A percentile compares a stretch with the other conserved stretches of the same genome.
phyloP scores from a whole-genome alignment of 1,140 invertebrate species.

The Geopemphigus sp. region DNA sequence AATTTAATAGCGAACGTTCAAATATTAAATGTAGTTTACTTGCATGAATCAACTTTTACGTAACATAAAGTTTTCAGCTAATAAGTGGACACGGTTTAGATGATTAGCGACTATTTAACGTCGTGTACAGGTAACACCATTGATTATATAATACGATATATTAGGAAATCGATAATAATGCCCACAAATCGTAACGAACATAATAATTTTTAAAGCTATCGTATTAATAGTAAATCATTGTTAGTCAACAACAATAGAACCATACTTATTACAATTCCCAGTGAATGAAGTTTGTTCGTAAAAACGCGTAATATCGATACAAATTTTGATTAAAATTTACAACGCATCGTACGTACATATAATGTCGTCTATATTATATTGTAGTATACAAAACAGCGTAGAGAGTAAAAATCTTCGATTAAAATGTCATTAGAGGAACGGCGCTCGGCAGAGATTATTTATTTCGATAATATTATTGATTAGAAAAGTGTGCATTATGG shows the following conservation, averaged over 20 bases:
- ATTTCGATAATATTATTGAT: slow-evolving; percentile 16
- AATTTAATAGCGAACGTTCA: background rate
- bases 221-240: background rate
- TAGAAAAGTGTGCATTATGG: background rate
- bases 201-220: background rate
- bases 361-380: background rate
- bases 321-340: slow-evolving; percentile 27
- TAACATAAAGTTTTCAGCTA: background rate
- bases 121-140: background rate
- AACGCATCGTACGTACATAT: background rate
- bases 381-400: background rate
- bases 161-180: background rate
- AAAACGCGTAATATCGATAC: background rate
- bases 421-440: slow-evolving; percentile 3
- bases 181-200: background rate
- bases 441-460: background rate
- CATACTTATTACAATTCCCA: background rate
- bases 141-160: background rate
- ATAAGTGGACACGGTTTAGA: background rate
- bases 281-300: background rate
- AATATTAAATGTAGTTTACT: background rate
- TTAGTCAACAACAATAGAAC: background rate
- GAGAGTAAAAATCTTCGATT: background rate
- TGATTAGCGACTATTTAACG: background rate
- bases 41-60: background rate